Base-by-base conservation (phyloP, 2,797 vertebrate species). In the Taeniopygia guttata region DNA sequence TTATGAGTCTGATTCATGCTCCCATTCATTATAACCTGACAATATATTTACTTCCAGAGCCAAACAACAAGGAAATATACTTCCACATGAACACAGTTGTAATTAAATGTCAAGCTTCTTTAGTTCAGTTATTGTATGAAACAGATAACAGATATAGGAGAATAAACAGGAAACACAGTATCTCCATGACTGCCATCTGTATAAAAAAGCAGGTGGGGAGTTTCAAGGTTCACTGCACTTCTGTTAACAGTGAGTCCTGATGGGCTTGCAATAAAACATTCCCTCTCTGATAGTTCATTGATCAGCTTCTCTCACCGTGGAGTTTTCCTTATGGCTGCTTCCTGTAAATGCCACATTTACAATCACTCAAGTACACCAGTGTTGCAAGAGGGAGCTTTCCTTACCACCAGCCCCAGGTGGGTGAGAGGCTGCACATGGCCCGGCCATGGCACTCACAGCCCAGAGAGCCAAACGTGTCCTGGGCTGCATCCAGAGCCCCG, bases 91-190 rank as follows among this genome's bases (percentile, higher is more conserved):
- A 76, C 23, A 70, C 17, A 40, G 46, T 43, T 29, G 23, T 86
- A 94, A 93, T 87, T 95, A 74, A 83, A 89, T 94, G 55, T 89
- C 81, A 80, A 3, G 21, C 58, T 93, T 94, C 87, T 89, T 95
- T 90, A 94, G 63, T 49, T 96, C 63, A 87, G 42, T 42, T 68
- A 52, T 62, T 43, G 12, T 91, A 84, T 67, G 60, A 91, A 87
- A 88, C 43, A 60, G 49, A 12, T 48, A 85, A 67, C 51, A 90
- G 63, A 84, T 55, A 77, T 0, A 88, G 45, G n/a, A 78, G 30
- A 89, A 83, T 1, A 85, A 83, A 58, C 22, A 92, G 51, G 66
- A 83, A 84, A 58, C 30, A 63, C 1, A 49, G 2, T 19, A 34
- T 60, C 27, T 34, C 78, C 48, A 32, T 60, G 75, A 32, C 60